Percentiles rank a stretch among this genome's conserved stretches.
These are phyloP conservation scores for Camelus dromedarius DNA, from an alignment of 2,113 vertebrate species.

Conservation along the genomic window DNA sequence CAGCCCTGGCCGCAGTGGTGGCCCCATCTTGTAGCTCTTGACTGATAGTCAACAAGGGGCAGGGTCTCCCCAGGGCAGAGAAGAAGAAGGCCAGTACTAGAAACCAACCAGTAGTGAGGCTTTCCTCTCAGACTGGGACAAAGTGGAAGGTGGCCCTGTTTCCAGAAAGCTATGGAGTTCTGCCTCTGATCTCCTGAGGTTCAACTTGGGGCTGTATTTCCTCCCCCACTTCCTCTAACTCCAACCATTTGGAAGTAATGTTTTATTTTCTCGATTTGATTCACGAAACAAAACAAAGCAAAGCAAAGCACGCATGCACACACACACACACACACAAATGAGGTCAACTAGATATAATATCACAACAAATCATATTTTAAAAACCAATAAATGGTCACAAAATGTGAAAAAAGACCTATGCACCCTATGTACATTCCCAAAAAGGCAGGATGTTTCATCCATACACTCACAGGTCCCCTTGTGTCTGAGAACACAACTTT, in stretches of 20 bases:
- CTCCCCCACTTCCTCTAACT: background rate
- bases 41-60: background rate
- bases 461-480: background rate
- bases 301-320: background rate
- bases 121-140: background rate
- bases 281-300: background rate
- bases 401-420: background rate
- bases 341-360: background rate
- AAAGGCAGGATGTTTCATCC: background rate
- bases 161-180: background rate
- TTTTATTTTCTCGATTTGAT: conserved; percentile 19
- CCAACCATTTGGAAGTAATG: background rate
- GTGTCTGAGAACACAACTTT: background rate
- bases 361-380: conserved; percentile 17
- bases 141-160: background rate
- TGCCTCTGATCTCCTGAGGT: background rate
- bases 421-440: background rate
- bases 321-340: background rate
- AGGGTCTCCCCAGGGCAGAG: background rate
- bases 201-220: background rate
- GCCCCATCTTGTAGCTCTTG: background rate
- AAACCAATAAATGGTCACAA: background rate
- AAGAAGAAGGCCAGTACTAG: background rate
- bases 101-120: background rate
- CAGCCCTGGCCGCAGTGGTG: conserved; percentile 48